phyloP scores from a whole-genome alignment of 2,888 invertebrate genomes.

The Altica lythri region DNA sequence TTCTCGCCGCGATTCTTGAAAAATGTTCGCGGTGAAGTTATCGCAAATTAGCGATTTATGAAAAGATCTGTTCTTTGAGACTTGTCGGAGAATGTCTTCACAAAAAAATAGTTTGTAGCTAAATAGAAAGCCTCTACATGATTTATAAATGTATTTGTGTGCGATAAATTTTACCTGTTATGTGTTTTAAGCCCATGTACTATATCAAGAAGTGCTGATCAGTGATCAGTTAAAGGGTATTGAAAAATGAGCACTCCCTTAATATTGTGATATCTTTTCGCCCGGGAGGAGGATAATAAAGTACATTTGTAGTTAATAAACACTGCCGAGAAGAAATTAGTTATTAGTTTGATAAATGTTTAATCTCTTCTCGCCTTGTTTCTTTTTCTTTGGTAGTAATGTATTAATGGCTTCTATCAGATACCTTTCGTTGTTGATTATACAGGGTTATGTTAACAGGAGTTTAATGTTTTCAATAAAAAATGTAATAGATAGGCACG shows the following conservation, averaged over 20 bases:
- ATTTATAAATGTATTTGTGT: no score
- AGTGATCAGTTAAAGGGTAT: constrained; percentile 25
- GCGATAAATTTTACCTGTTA: no score
- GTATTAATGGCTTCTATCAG: constrained; percentile 14
- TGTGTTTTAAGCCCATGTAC: constrained; percentile 20
- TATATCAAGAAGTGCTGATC: constrained; percentile 26
- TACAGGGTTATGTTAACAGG: neutral
- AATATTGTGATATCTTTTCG: constrained; percentile 27
- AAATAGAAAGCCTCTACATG: no score
- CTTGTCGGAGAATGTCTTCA: no score
- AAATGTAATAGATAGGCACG: no score
- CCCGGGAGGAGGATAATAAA: constrained; percentile 27
- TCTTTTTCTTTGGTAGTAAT: constrained; percentile 18
- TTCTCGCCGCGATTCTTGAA: no score
- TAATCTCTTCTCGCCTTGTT: constrained; percentile 16
- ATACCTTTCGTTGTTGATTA: neutral
- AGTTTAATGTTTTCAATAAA: no score
- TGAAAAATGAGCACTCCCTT: constrained; percentile 31
- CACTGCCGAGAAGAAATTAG: constrained; percentile 27
- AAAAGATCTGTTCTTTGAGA: no score
- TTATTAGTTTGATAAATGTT: constrained; percentile 33
- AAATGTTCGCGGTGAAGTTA: no score
- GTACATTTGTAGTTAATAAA: constrained; percentile 32
- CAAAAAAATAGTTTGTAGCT: no score
- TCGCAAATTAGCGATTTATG: no score